Percentiles rank a stretch among this genome's conserved stretches.
These are phyloP conservation scores for Metaphire vulgaris DNA, from an alignment of 1,140 invertebrate species.

Conservation along the genomic window DNA sequence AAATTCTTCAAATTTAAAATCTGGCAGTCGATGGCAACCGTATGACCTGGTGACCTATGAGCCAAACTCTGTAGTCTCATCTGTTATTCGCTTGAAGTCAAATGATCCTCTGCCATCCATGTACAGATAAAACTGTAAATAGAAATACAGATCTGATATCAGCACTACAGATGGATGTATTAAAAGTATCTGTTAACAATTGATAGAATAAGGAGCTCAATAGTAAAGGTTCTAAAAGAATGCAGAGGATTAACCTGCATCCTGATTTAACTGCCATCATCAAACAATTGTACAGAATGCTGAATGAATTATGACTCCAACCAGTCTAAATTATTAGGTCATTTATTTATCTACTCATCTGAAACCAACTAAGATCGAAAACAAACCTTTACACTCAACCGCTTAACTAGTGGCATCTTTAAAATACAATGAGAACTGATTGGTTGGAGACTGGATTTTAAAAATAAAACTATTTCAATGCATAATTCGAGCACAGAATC, in stretches of 20 bases:
- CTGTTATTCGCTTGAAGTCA: constrained; percentile 77
- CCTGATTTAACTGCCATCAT: not conserved
- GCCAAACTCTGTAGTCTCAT: constrained; percentile 81
- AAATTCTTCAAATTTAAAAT: no score
- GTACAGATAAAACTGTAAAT: constrained; percentile 70
- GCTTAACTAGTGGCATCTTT: not conserved
- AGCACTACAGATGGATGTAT: not conserved
- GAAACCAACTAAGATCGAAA: not conserved
- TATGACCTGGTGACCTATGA: constrained; percentile 57
- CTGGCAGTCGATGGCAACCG: no score
- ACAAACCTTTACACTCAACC: not conserved
- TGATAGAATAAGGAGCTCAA: not conserved
- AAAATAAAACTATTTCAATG: not conserved
- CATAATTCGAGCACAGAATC: not conserved
- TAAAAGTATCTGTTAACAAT: not conserved
- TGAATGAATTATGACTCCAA: not conserved
- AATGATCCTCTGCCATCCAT: constrained; percentile 88
- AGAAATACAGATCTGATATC: not conserved
- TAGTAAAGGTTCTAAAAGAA: not conserved
- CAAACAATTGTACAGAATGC: not conserved
- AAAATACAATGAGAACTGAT: no score
- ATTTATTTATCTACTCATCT: not conserved
- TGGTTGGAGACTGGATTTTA: no score
- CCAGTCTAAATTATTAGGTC: not conserved
- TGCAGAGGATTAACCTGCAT: not conserved